phyloP scores from a whole-genome alignment of 1,140 invertebrate species.

The Amphibalanus amphitrite region DNA sequence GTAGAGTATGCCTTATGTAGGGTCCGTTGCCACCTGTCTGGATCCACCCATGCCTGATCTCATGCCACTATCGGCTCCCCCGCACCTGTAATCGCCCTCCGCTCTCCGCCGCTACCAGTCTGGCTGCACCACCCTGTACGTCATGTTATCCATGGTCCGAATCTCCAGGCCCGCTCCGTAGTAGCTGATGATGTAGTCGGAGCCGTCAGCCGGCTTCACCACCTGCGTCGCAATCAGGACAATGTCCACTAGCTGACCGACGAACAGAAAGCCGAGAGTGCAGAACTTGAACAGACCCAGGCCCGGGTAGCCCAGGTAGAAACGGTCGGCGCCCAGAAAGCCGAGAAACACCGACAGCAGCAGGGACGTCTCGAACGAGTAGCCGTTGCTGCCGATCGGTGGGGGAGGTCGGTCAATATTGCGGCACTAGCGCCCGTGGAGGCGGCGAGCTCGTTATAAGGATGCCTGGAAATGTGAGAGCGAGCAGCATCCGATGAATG shows the following conservation, averaged over 20 bases:
- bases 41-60: too few relatives aligned
- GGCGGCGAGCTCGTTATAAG: too few relatives aligned
- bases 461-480: too few relatives aligned
- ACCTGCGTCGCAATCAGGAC: slow-evolving; percentile 86
- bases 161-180: slow-evolving; percentile 72
- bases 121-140: slow-evolving; percentile 58
- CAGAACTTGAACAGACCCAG: slow-evolving; percentile 85
- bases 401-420: too few relatives aligned
- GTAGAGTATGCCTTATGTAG: too few relatives aligned
- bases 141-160: slow-evolving; percentile 64
- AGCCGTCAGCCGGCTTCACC: slow-evolving; percentile 86
- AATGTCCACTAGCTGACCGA: slow-evolving; percentile 88
- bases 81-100: too few relatives aligned
- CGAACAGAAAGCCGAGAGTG: slow-evolving; percentile 87
- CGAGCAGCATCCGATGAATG: too few relatives aligned
- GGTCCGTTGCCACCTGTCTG: too few relatives aligned
- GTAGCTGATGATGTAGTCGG: slow-evolving; percentile 85
- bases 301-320: slow-evolving; percentile 91
- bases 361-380: slow-evolving; percentile 78
- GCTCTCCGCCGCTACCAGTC: too few relatives aligned
- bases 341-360: slow-evolving; percentile 72
- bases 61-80: too few relatives aligned
- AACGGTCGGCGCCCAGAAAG: slow-evolving; percentile 93
- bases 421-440: too few relatives aligned
- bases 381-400: slow-evolving; percentile 72